phyloP scores from a whole-genome alignment of 2,888 invertebrate genomes.

The Drosophila helvetica region DNA sequence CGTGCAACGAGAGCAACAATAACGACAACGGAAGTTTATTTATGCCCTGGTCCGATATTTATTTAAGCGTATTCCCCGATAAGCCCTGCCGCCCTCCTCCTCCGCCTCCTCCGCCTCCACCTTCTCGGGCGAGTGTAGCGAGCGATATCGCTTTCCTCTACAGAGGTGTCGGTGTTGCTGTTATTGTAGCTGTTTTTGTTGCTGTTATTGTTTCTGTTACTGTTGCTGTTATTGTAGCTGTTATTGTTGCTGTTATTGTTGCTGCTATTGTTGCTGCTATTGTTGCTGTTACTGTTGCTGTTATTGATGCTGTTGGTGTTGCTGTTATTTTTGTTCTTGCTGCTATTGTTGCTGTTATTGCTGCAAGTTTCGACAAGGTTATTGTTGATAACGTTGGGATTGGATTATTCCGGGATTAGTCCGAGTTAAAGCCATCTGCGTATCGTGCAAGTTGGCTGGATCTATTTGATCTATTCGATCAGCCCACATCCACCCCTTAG shows the following conservation, averaged over 20 bases:
- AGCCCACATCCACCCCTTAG: slow-evolving; percentile 13
- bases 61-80: slow-evolving; percentile 66
- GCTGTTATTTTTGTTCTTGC: too few relatives aligned
- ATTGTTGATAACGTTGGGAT: slow-evolving; percentile 60
- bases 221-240: too few relatives aligned
- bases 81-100: slow-evolving; percentile 44
- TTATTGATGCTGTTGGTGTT: too few relatives aligned
- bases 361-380: slow-evolving; percentile 63
- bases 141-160: not conserved
- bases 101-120: too few relatives aligned
- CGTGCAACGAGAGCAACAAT: slow-evolving; percentile 27
- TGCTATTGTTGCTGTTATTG: too few relatives aligned
- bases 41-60: slow-evolving; percentile 70
- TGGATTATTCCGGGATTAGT: slow-evolving; percentile 15
- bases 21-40: slow-evolving; percentile 76
- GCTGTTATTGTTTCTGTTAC: too few relatives aligned
- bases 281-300: too few relatives aligned
- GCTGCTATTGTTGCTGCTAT: too few relatives aligned
- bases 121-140: not conserved
- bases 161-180: too few relatives aligned
- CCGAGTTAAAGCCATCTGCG: not conserved
- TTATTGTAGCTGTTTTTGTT: too few relatives aligned
- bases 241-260: too few relatives aligned
- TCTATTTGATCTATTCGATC: not conserved
- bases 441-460: not conserved